These are phyloP conservation scores for Catocala sponsa DNA, from an alignment of 2,888 invertebrate species.

Conservation along the genomic window DNA sequence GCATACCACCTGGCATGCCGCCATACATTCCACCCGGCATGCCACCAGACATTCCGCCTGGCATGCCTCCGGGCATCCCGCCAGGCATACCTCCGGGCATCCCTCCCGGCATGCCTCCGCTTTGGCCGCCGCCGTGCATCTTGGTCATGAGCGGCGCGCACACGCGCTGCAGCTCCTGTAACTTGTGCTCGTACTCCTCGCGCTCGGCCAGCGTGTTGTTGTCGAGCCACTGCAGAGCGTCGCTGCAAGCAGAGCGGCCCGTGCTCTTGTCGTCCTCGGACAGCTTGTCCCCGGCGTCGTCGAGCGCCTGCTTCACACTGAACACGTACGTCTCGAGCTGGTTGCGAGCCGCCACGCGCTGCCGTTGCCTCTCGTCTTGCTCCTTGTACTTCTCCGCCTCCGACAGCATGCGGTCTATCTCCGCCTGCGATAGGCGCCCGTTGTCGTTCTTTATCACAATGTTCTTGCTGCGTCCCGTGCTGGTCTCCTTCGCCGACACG, in stretches of 20 bases:
- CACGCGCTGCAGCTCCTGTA: constrained; percentile 88
- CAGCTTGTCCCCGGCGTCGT: constrained; percentile 89
- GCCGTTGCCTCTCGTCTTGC: constrained; percentile 91
- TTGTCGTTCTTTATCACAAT: constrained; percentile 95
- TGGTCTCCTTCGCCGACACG: constrained; percentile 92
- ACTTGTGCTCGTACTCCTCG: constrained; percentile 89
- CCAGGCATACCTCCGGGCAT: background rate
- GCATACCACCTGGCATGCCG: constrained; percentile 28
- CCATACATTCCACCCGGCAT: constrained; percentile 38
- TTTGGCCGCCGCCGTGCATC: constrained; percentile 77
- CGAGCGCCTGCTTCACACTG: constrained; percentile 90
- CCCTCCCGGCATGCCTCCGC: constrained; percentile 29
- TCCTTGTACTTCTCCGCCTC: constrained; percentile 92
- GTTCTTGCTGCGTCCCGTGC: constrained; percentile 91
- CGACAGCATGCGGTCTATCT: constrained; percentile 93
- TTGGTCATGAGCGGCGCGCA: constrained; percentile 89
- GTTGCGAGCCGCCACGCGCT: constrained; percentile 91
- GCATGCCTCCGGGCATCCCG: constrained; percentile 27
- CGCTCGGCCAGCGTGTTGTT: constrained; percentile 89
- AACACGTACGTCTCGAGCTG: constrained; percentile 92
- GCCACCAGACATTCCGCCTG: constrained; percentile 27
- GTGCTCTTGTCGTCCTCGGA: constrained; percentile 89
- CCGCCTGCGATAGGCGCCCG: constrained; percentile 93
- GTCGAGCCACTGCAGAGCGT: constrained; percentile 91
- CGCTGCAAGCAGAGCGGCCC: constrained; percentile 85